phyloP scores from a whole-genome alignment of 2,797 vertebrate species.

The Lagocephalus sceleratus region DNA sequence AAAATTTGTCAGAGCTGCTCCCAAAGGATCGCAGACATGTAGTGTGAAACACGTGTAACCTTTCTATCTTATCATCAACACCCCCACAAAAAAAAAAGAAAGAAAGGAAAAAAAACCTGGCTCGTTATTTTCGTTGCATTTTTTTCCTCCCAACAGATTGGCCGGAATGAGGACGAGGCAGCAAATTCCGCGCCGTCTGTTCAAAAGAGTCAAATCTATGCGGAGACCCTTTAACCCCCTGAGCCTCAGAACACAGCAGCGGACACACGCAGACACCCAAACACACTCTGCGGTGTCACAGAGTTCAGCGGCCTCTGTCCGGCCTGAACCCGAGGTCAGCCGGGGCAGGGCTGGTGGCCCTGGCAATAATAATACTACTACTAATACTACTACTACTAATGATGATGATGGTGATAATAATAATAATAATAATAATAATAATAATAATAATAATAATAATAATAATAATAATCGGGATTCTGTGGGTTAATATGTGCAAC shows the following conservation, averaged over 20 bases:
- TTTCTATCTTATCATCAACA: too few relatives aligned
- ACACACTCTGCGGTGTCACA: slow-evolving; percentile 33
- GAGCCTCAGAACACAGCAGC: too few relatives aligned
- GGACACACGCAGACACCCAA: slow-evolving; percentile 20
- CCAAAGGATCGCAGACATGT: too few relatives aligned
- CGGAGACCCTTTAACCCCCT: neutral
- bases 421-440: too few relatives aligned
- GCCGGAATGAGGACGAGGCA: too few relatives aligned
- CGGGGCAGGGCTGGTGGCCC: slow-evolving; percentile 8
- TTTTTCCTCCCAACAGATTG: neutral
- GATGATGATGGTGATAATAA: too few relatives aligned
- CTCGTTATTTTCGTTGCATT: neutral
- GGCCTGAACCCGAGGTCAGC: slow-evolving; percentile 53
- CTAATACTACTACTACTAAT: neutral
- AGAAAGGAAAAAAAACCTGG: neutral
- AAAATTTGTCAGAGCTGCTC: too few relatives aligned
- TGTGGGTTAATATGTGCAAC: neutral
- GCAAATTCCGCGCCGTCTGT: too few relatives aligned
- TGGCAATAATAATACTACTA: too few relatives aligned
- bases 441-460: slow-evolving; percentile 1
- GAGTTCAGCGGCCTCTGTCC: slow-evolving; percentile 44
- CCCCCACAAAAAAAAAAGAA: neutral
- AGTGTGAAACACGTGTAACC: too few relatives aligned
- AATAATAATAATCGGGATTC: neutral
- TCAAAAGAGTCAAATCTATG: slow-evolving; percentile 1